These are phyloP conservation scores for Drosophila lacicola DNA, from an alignment of 2,888 invertebrate genomes.

Conservation along the genomic window DNA sequence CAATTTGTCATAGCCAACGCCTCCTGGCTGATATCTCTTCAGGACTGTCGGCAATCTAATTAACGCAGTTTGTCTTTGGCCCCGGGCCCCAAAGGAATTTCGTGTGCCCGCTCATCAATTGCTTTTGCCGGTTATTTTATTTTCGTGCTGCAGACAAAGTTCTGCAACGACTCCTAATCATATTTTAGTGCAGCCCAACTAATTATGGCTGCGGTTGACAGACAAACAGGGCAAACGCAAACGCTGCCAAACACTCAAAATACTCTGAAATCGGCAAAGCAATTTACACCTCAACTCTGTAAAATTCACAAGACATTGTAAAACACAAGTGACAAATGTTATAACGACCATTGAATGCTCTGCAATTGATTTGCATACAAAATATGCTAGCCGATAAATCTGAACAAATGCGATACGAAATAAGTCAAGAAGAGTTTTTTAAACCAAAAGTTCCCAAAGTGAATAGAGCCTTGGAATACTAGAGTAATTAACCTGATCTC, in stretches of 20 bases:
- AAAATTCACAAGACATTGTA: conserved; percentile 59
- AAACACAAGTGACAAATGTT: background rate
- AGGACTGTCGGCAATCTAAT: conserved; percentile 47
- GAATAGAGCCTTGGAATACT: no score
- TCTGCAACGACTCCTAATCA: conserved; percentile 63
- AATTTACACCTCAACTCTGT: conserved; percentile 73
- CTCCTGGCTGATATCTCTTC: conserved; percentile 30
- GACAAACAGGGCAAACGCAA: conserved; percentile 2
- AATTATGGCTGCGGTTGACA: conserved; percentile 58
- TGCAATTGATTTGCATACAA: background rate
- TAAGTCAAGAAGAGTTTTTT: no score
- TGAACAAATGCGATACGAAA: no score
- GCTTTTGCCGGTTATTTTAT: conserved; percentile 13
- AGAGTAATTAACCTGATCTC: no score
- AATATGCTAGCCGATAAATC: no score
- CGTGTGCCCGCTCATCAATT: conserved; percentile 18
- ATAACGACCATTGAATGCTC: conserved; percentile 43
- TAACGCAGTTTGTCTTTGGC: conserved; percentile 42
- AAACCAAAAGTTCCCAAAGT: background rate
- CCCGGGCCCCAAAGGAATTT: conserved; percentile 28
- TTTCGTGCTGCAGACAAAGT: conserved; percentile 19
- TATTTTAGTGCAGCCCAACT: conserved; percentile 72
- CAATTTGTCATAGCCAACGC: conserved; percentile 42
- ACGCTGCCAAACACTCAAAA: conserved; percentile 25
- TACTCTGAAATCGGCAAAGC: conserved; percentile 41